These are phyloP conservation scores for Artemia sinica DNA, from an alignment of 2,888 invertebrate genomes.

Conservation along the genomic window DNA sequence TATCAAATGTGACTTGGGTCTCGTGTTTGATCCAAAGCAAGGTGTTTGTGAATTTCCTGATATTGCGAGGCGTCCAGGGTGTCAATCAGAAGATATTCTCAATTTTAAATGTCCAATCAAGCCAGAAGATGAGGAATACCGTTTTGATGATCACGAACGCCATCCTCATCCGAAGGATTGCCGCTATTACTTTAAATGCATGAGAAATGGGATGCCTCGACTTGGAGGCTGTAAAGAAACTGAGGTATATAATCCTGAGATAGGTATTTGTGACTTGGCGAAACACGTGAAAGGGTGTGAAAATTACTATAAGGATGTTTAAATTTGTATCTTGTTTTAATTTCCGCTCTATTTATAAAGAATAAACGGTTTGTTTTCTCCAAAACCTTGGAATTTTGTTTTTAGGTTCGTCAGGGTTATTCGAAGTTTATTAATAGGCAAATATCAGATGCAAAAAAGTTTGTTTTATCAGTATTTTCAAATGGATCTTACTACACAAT, in stretches of 20 bases:
- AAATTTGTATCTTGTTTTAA: no score
- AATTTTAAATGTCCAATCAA: slow-evolving; percentile 18
- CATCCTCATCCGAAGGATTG: slow-evolving; percentile 19
- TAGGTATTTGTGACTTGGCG: slow-evolving; percentile 18
- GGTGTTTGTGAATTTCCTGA: slow-evolving; percentile 22
- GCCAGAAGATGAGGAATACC: slow-evolving; percentile 13
- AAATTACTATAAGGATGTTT: slow-evolving; percentile 19
- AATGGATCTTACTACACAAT: no score
- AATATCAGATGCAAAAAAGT: no score
- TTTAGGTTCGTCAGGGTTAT: no score
- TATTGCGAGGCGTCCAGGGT: slow-evolving; percentile 20
- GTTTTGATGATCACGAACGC: slow-evolving; percentile 20
- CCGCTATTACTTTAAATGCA: slow-evolving; percentile 21
- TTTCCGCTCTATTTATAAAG: no score
- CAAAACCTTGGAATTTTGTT: no score
- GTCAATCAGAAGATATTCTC: slow-evolving; percentile 21
- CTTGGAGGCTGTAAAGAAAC: slow-evolving; percentile 21
- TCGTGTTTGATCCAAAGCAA: slow-evolving; percentile 19
- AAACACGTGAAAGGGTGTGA: slow-evolving; percentile 22
- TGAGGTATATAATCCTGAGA: slow-evolving; percentile 19
- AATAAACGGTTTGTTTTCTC: no score
- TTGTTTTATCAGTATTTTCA: no score
- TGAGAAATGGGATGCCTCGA: slow-evolving; percentile 21
- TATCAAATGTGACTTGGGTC: slow-evolving; percentile 20
- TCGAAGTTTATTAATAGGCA: no score